Base-by-base conservation (phyloP, 2,888 invertebrate species). In the Leptinotarsa haldemani region DNA sequence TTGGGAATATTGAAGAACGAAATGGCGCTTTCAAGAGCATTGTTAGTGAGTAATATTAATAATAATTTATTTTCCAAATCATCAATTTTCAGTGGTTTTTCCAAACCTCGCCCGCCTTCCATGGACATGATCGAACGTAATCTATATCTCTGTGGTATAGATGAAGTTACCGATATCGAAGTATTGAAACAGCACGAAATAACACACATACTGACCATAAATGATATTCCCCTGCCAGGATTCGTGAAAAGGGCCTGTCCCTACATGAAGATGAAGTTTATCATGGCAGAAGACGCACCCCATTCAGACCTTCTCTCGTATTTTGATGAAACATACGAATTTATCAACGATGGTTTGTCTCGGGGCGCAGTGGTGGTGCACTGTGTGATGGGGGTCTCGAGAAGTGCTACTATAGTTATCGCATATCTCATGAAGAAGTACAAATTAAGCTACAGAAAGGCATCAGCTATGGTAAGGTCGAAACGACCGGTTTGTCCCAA, bases 391-490 rank as follows among this genome's bases (percentile, higher is more conserved):
- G 77, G 77, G 7, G 67, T 77, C 1, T 77, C 77, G 3, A 66
- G 77, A n/a, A 75, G 75, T 47, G 77, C 77, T 13, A 66, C 77
- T 4, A 65, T 74, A 46, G 75, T 77, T 25, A 69, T 71, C n/a
- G 77, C 77, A 12, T 77, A 77, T 50, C 47, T 77, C 58, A 77
- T 77, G 77, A 77, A 77, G 65, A 77, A 73, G 53, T 73, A 77
- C 71, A 71, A 63, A 22, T 50, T 77, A 61, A 65, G 67, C 16
- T 73, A 58, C 69, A 73, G 69, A 20, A 75, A 75, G 20, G 77
- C 77, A 15, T 64, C 73, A 48, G 75, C 75, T 47, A 74, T 52
- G 64, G 77, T 77, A 3, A 71, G 66, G 65, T 53, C 50, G 30
- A 77, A 67, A 22, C 63, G 77, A 68, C 68, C 67, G 15, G 75